Conservation (phyloP, 2,888 invertebrate genomes). For the Hylaea fasciaria region DNA sequence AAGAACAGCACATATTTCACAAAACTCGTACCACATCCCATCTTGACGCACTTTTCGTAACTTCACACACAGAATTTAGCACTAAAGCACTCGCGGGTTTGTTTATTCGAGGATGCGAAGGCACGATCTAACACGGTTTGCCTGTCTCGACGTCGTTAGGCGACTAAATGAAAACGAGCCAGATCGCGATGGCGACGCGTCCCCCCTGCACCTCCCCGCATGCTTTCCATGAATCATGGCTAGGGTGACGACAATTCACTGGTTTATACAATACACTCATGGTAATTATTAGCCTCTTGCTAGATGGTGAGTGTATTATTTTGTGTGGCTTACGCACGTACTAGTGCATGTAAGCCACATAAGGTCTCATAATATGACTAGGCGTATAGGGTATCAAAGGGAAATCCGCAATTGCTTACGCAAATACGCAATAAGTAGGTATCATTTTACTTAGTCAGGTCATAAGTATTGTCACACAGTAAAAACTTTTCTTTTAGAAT, state of each 20-base stretch:
- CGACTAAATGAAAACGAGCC: slow-evolving; percentile 65
- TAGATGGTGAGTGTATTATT: too few species aligned
- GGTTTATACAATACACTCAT: neutral
- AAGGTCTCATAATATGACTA: too few species aligned
- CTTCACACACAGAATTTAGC: slow-evolving; percentile 68
- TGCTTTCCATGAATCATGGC: slow-evolving; percentile 58
- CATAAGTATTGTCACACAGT: too few species aligned
- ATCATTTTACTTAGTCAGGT: too few species aligned
- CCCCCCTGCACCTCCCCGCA: slow-evolving; percentile 49
- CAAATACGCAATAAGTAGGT: too few species aligned
- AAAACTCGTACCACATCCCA: slow-evolving; percentile 90
- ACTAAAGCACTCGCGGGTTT: slow-evolving; percentile 70
- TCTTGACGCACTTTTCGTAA: slow-evolving; percentile 68
- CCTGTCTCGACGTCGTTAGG: slow-evolving; percentile 55
- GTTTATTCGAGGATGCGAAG: slow-evolving; percentile 50
- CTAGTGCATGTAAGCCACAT: too few species aligned
- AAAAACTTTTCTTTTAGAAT: too few species aligned
- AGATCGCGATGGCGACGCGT: slow-evolving; percentile 76
- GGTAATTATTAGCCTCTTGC: neutral
- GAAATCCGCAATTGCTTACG: too few species aligned
- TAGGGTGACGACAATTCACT: slow-evolving; percentile 48
- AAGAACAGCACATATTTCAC: slow-evolving; percentile 93
- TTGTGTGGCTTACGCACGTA: too few species aligned
- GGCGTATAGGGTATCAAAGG: too few species aligned
- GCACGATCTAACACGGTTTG: slow-evolving; percentile 42